Base-by-base conservation (phyloP, 1,140 invertebrate genomes). In the Trichonephila inaurata region DNA sequence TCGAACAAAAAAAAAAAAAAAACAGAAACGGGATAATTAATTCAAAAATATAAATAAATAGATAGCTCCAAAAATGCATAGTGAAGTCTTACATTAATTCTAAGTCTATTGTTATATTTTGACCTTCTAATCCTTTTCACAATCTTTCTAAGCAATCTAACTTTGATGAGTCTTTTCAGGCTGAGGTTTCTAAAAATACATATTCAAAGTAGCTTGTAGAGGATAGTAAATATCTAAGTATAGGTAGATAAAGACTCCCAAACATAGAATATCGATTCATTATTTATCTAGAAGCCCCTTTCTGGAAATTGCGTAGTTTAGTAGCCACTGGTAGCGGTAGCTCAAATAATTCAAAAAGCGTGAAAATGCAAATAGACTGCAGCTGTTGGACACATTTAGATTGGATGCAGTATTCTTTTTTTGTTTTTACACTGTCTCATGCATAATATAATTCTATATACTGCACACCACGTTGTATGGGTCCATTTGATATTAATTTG, bases 401-500 rank as follows among this genome's bases (percentile, higher is more conserved):
- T 60, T 58, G 28, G 61, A 85, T 33, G 58, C 51, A 85, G 6
- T 60, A 60, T 77, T 77, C 8, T 28, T 85, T 51, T 85, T 14
- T 85, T 7, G 10, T 85, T 61, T 85, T 14, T 60, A 7, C 24
- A 21, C 0, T 7, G 7, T 28, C 58, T 85, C 83, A 85, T 60
- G 10, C 58, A 85, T 85, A 85, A 85, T 16, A 85, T 85, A 28
- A 61, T 85, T 85, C n/a, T 16, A 60, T 51, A 85, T 85, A 16
- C 6, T 64, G 62, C 62, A n/a, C n/a, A n/a, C n/a, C n/a, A n/a
- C n/a, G n/a, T n/a, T n/a, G n/a, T n/a, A n/a, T n/a, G n/a, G n/a
- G n/a, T n/a, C n/a, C n/a, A n/a, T n/a, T n/a, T n/a, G 72, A 77
- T 12, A 51, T 10, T 51, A 51, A 10, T 10, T 51, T 51, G 0